Conservation (phyloP, 2,888 invertebrate species). For the Cerceris rybyensis region DNA sequence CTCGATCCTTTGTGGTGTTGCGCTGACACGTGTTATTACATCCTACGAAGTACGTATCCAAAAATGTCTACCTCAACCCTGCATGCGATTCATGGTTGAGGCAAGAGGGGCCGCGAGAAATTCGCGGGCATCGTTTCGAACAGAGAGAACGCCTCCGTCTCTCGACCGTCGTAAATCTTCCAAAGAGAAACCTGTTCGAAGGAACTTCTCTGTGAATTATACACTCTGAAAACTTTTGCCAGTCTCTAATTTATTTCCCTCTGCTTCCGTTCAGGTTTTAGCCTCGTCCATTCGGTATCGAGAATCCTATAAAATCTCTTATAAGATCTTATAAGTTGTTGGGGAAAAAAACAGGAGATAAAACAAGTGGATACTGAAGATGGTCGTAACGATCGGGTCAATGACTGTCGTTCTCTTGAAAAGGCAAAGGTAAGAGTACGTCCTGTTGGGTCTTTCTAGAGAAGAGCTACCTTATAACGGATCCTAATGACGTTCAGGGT, state of each 20-base stretch:
- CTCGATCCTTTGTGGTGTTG: constrained; percentile 32
- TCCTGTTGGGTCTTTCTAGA: constrained; percentile 29
- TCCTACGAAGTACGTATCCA: constrained; percentile 32
- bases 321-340: constrained; percentile 3
- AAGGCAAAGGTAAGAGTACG: constrained; percentile 26
- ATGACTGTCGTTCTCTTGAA: constrained; percentile 16
- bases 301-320: constrained; percentile 1
- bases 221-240: constrained; percentile 1
- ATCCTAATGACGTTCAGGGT: constrained; percentile 44
- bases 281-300: constrained; percentile 11
- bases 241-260: constrained; percentile 32
- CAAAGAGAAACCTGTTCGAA: constrained; percentile 9
- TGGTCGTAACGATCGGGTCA: constrained; percentile 27
- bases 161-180: constrained; percentile 4
- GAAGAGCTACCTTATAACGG: constrained; percentile 53
- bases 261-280: constrained; percentile 8
- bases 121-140: constrained; percentile 1
- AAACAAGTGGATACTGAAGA: background rate
- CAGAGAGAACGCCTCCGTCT: background rate
- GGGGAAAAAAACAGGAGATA: constrained; percentile 1
- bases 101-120: constrained; percentile 20
- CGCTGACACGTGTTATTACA: constrained; percentile 48
- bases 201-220: constrained; percentile 23
- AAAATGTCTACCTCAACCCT: constrained; percentile 5
- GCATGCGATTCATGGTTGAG: constrained; percentile 1